phyloP scores from a whole-genome alignment of 1,140 invertebrate species.

The Trichonephila inaurata region DNA sequence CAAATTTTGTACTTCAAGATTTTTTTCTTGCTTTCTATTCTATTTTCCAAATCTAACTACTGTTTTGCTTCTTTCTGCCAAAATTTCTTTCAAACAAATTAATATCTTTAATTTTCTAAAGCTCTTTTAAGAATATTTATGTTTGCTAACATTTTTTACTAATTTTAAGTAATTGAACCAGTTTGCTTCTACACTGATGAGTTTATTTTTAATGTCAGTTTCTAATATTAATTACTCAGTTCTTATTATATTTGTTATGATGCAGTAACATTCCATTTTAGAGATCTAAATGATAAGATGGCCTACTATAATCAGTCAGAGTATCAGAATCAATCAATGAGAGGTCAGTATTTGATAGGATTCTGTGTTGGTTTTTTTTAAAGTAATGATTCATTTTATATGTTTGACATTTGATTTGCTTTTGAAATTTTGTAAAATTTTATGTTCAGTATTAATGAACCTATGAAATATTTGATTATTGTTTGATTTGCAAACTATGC shows the following conservation, averaged over 20 bases:
- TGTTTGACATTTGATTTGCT: background rate
- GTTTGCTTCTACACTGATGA: background rate
- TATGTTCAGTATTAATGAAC: too few relatives aligned
- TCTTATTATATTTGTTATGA: constrained; percentile 27
- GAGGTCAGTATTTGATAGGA: constrained; percentile 11
- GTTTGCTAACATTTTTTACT: background rate
- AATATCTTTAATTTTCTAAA: background rate
- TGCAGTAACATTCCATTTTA: constrained; percentile 21
- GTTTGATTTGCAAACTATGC: too few relatives aligned
- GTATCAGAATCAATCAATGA: constrained; percentile 28
- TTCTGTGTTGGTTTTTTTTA: background rate
- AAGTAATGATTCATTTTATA: background rate
- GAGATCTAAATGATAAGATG: constrained; percentile 25
- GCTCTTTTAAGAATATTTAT: background rate
- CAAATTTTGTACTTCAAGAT: too few relatives aligned
- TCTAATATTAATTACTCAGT: background rate
- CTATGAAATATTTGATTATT: too few relatives aligned
- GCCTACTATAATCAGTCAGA: constrained; percentile 40
- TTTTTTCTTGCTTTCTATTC: too few relatives aligned
- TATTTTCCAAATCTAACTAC: too few relatives aligned
- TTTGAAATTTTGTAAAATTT: background rate
- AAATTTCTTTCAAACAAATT: too few relatives aligned
- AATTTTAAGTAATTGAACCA: background rate
- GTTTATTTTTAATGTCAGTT: background rate
- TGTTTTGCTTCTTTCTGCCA: too few relatives aligned